phyloP scores from a whole-genome alignment of 2,113 vertebrate species.

The Naja naja region DNA sequence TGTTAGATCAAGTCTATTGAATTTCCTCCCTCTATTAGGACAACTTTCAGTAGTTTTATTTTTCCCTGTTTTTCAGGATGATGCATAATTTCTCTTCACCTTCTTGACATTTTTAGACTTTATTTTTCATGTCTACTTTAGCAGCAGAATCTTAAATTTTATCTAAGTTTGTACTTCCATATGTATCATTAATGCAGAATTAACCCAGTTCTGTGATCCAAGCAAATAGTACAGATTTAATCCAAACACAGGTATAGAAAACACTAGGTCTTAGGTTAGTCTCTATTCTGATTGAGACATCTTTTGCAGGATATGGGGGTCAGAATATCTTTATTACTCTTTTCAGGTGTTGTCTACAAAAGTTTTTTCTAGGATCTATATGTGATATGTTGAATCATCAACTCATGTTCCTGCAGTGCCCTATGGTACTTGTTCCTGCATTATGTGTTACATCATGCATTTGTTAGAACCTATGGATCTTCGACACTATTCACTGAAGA shows the following conservation, averaged over 20 bases:
- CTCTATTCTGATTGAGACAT: background rate
- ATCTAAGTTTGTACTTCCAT: background rate
- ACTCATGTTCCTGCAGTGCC: background rate
- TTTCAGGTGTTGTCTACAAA: background rate
- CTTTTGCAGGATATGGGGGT: background rate
- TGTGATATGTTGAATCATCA: background rate
- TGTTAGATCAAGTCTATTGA: background rate
- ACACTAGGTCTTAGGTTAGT: background rate
- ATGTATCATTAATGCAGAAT: background rate
- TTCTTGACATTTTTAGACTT: background rate
- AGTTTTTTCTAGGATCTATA: background rate
- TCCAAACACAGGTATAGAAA: background rate
- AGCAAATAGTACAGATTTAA: background rate
- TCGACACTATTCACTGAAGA: background rate
- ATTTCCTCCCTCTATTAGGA: background rate
- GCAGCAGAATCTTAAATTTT: background rate
- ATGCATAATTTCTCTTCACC: background rate
- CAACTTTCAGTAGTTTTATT: background rate
- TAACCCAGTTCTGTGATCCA: background rate
- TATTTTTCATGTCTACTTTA: background rate
- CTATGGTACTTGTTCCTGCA: background rate
- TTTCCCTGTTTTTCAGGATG: background rate
- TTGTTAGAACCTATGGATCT: background rate
- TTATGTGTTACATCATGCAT: background rate
- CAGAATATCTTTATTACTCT: background rate